phyloP scores from a whole-genome alignment of 2,113 vertebrate species.

The Coracopsis vasa region DNA sequence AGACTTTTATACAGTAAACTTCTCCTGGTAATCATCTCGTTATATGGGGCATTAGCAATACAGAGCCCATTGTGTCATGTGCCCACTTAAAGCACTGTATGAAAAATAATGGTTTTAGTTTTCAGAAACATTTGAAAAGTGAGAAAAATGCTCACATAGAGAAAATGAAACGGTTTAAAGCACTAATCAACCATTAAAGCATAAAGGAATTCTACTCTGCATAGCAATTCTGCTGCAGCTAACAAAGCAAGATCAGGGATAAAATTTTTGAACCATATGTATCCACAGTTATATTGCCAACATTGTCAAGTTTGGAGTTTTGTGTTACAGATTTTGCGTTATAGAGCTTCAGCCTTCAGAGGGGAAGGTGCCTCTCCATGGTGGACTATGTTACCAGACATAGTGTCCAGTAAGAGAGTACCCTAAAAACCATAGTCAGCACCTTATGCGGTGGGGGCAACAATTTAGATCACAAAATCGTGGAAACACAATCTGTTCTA shows the following conservation, averaged over 20 bases:
- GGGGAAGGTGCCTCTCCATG: neutral
- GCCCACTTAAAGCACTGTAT: neutral
- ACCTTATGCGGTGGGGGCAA: neutral
- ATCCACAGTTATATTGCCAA: neutral
- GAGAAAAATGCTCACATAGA: neutral
- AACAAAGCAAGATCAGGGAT: neutral
- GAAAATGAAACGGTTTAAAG: neutral
- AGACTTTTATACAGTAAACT: neutral
- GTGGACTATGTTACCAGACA: neutral
- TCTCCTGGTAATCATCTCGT: neutral
- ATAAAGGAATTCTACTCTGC: neutral
- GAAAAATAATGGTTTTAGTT: neutral
- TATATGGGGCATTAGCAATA: fast-evolving
- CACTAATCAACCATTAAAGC: neutral
- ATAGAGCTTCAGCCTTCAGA: neutral
- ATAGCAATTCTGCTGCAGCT: neutral
- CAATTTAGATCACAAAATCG: neutral
- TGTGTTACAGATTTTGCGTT: neutral
- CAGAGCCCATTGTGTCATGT: neutral
- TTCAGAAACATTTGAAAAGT: neutral
- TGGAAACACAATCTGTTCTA: neutral
- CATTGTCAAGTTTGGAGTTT: neutral
- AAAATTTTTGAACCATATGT: fast-evolving
- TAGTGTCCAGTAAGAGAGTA: neutral
- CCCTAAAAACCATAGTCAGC: neutral